Conservation (phyloP, 2,113 vertebrate species). For the Notarius lentiginosus region DNA sequence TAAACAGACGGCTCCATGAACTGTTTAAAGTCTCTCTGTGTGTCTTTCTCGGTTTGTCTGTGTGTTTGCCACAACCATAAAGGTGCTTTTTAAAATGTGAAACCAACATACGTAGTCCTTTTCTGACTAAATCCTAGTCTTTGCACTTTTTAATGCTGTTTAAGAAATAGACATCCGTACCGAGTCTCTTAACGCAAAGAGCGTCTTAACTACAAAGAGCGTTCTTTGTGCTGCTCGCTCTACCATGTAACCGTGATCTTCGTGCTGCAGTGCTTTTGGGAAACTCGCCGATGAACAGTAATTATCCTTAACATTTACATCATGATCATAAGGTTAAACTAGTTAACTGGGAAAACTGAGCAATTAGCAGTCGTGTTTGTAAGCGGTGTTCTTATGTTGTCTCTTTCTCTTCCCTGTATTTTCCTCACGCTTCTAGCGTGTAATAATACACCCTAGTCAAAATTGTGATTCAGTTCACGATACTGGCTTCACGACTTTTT, state of each 20-base stretch:
- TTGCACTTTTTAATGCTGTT: no score
- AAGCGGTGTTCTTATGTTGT: not conserved
- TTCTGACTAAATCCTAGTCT: no score
- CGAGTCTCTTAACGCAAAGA: no score
- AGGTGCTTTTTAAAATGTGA: not conserved
- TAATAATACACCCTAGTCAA: not conserved
- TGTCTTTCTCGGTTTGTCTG: not conserved
- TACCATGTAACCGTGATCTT: no score
- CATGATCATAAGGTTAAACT: not conserved
- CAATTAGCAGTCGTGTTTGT: not conserved
- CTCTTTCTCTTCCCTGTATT: not conserved
- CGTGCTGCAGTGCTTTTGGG: no score
- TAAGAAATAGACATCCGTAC: no score
- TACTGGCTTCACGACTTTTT: not conserved
- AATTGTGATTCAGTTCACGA: not conserved
- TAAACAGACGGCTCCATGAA: constrained; percentile 22
- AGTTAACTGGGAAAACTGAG: not conserved
- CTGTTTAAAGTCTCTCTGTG: not conserved
- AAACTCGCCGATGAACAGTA: no score
- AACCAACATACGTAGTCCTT: no score
- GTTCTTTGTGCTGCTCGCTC: no score
- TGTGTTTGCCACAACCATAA: not conserved
- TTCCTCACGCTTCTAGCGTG: not conserved
- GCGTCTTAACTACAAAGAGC: no score
- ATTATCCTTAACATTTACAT: no score